These are phyloP conservation scores for Dioctria linearis DNA, from an alignment of 2,888 invertebrate genomes.

Conservation along the genomic window DNA sequence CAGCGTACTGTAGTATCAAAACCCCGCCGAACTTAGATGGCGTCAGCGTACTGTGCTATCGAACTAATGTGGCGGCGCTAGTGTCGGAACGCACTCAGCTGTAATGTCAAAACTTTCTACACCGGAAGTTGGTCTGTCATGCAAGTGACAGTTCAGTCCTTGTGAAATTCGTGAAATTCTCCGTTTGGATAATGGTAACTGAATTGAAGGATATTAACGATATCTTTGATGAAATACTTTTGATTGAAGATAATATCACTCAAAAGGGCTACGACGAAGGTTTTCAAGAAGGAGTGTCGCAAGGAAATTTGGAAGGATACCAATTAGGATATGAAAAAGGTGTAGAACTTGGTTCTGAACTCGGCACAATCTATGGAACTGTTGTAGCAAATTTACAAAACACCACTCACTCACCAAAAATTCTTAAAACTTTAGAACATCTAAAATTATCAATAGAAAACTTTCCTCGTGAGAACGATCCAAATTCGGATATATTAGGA, in stretches of 20 bases:
- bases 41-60: no score
- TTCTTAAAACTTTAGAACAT: conserved; percentile 73
- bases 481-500: conserved; percentile 77
- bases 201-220: conserved; percentile 81
- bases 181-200: conserved; percentile 61
- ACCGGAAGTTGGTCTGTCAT: no score
- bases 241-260: conserved; percentile 79
- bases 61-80: no score
- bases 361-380: conserved; percentile 82
- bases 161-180: not conserved
- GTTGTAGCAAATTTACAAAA: conserved; percentile 72
- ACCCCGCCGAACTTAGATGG: no score
- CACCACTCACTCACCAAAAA: conserved; percentile 73
- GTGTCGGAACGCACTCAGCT: no score
- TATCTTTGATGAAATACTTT: conserved; percentile 79
- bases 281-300: conserved; percentile 74
- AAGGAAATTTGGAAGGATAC: conserved; percentile 77
- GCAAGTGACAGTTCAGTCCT: no score
- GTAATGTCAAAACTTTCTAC: no score
- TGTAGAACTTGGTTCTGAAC: conserved; percentile 81
- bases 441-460: conserved; percentile 75
- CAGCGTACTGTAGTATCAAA: no score
- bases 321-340: conserved; percentile 85
- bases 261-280: conserved; percentile 80
- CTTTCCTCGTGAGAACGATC: conserved; percentile 79